Base-by-base conservation (phyloP, 2,888 invertebrate genomes). In the Vandiemenella viatica region DNA sequence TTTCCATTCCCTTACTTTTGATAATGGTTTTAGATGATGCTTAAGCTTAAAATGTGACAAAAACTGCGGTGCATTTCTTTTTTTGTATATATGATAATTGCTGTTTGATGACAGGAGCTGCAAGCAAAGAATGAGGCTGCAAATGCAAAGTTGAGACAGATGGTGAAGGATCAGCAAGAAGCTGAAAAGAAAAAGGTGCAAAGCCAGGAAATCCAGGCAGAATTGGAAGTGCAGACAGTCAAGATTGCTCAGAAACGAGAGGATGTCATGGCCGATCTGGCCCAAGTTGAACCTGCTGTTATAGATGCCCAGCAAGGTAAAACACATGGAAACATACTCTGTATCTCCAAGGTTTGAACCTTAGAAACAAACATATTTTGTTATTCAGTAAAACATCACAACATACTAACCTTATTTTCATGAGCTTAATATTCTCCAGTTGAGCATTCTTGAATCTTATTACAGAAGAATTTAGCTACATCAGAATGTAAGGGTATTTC, bases 141-240 rank as follows among this genome's bases (percentile, higher is more conserved):
- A 46, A 99, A 98, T 67, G 89, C 91, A n/a, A 99, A 99, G 69
- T 74, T 99, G 45, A 84, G 91, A 57, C 96, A 99, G 67, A 99
- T 99, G 98, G 89, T 97, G 43, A 93, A 93, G 71, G 93, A 97
- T 69, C 96, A 97, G 66, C 96, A 97, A 62, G 96, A 97, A 67
- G 98, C 98, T 2, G 98, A 99, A 66, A 90, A 95, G 73, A 93
- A 96, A 70, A 99, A 99, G 67, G 89, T 92, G 32, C 91, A 95
- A 61, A 92, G 92, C 61, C 95, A 96, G 66, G 93, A 97, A 64
- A 90, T 99, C 63, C 95, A 95, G 61, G 84, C 84, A 49, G 83
- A 88, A 61, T 64, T 79, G 37, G 67, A 70, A 56, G 67, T 69
- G 49, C 95, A 97, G 73, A 93, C 91, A 0, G 79, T 89, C 52